Evolutionary conservation across 2,888 invertebrate genomes (phyloP).

Genomic region (Hybos culiciformis): DNA sequence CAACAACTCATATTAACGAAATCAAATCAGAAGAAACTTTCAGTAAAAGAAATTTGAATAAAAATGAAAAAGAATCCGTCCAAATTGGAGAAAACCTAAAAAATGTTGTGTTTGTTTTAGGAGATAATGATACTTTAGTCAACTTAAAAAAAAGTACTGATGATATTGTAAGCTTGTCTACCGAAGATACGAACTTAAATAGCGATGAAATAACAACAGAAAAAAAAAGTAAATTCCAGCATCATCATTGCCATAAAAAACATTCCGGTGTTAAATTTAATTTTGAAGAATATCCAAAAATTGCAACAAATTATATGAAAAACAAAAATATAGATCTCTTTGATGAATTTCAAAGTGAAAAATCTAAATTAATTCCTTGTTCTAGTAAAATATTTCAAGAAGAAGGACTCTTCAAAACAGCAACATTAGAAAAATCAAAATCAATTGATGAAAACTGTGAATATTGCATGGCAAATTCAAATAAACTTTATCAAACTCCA

Average conservation of each 20-base stretch:
- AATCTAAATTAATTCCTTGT: constrained; percentile 22
- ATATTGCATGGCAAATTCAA: constrained; percentile 41
- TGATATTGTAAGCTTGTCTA: constrained; percentile 21
- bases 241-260: constrained; percentile 38
- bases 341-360: constrained; percentile 45
- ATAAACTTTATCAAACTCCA: constrained; percentile 54
- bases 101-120: constrained; percentile 53
- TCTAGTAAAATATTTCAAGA: constrained; percentile 8
- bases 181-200: not conserved
- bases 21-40: no score
- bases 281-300: constrained; percentile 59
- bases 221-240: not conserved
- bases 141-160: constrained; percentile 43
- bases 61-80: constrained; percentile 7
- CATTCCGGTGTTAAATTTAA: constrained; percentile 61
- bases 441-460: constrained; percentile 38
- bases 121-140: constrained; percentile 54
- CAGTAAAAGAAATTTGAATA: constrained; percentile 6
- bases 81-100: constrained; percentile 18
- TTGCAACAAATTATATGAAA: constrained; percentile 61
- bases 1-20: no score
- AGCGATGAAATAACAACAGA: constrained; percentile 24
- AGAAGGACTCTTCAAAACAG: not conserved
- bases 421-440: not conserved
- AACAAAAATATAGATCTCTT: constrained; percentile 55